These are phyloP conservation scores for Puntigrus tetrazona DNA, from an alignment of 2,113 vertebrate species.

Conservation along the genomic window DNA sequence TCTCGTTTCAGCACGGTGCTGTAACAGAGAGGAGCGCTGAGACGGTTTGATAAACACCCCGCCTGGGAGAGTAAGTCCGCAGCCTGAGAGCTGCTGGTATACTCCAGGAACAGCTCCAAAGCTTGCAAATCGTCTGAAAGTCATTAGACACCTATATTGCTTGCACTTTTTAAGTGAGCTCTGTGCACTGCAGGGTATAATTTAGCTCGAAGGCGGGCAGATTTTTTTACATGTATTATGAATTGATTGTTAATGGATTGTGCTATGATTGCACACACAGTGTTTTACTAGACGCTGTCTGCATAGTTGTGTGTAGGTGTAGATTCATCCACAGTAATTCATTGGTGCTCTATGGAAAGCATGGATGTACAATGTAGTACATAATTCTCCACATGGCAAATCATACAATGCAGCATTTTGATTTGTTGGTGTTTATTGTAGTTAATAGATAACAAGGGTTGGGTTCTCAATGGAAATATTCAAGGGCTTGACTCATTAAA, in stretches of 20 bases:
- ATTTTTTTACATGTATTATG: not conserved
- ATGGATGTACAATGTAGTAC: not conserved
- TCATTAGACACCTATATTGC: constrained; percentile 17
- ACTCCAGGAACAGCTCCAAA: constrained; percentile 38
- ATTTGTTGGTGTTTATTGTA: too few relatives aligned
- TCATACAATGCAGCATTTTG: too few relatives aligned
- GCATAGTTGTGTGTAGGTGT: not conserved
- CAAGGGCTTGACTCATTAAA: too few relatives aligned
- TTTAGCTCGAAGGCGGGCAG: not conserved
- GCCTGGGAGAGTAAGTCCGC: constrained; percentile 40
- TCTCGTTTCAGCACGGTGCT: constrained; percentile 17
- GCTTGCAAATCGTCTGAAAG: constrained; percentile 31
- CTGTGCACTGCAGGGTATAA: not conserved
- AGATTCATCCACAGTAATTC: not conserved
- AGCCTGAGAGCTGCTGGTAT: constrained; percentile 27
- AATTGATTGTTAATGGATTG: not conserved
- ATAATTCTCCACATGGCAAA: not conserved
- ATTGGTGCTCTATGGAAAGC: not conserved
- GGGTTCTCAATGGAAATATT: too few relatives aligned
- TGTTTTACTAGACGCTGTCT: not conserved
- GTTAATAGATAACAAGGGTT: too few relatives aligned
- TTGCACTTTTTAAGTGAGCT: constrained; percentile 19
- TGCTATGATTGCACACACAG: not conserved
- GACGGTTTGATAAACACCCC: constrained; percentile 26
- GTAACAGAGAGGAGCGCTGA: constrained; percentile 5